Percentiles rank a stretch among this genome's conserved stretches.
phyloP scores from a whole-genome alignment of 1,140 invertebrate species.

The honey bee (Apis mellifera) region DNA sequence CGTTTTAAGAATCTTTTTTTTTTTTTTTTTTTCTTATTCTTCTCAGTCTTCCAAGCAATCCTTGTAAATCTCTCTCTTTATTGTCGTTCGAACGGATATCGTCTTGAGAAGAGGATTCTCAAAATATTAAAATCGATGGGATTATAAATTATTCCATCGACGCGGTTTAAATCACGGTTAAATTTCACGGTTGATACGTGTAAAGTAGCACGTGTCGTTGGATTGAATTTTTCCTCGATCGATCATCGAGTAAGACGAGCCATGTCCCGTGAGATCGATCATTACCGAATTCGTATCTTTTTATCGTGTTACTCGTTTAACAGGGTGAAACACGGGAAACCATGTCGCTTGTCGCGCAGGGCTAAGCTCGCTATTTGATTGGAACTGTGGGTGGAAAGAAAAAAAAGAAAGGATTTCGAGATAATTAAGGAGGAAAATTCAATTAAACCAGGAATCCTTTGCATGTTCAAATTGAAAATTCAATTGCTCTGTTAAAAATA shows the following conservation, averaged over 20 bases:
- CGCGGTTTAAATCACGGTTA: background rate
- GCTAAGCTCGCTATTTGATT: background rate
- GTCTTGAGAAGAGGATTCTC: background rate
- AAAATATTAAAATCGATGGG: background rate
- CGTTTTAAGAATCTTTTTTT: no score
- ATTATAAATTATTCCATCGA: constrained; percentile 10
- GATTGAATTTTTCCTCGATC: constrained; percentile 31
- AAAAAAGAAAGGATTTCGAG: background rate
- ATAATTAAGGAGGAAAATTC: constrained; percentile 22
- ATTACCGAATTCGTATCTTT: background rate
- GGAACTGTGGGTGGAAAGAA: background rate
- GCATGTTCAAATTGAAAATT: background rate
- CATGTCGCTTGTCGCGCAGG: background rate
- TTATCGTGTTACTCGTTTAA: constrained; percentile 8
- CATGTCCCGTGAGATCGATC: background rate
- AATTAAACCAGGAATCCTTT: constrained; percentile 3
- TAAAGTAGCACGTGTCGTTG: background rate
- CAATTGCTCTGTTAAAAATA: background rate
- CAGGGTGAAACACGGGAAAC: background rate
- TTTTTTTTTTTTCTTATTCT: no score
- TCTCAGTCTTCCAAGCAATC: no score
- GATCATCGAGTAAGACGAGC: constrained; percentile 8
- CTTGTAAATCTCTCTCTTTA: no score
- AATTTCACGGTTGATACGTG: constrained; percentile 5
- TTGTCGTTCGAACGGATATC: no score